Conservation (phyloP, 2,113 vertebrate genomes). For the Dinomys branickii region DNA sequence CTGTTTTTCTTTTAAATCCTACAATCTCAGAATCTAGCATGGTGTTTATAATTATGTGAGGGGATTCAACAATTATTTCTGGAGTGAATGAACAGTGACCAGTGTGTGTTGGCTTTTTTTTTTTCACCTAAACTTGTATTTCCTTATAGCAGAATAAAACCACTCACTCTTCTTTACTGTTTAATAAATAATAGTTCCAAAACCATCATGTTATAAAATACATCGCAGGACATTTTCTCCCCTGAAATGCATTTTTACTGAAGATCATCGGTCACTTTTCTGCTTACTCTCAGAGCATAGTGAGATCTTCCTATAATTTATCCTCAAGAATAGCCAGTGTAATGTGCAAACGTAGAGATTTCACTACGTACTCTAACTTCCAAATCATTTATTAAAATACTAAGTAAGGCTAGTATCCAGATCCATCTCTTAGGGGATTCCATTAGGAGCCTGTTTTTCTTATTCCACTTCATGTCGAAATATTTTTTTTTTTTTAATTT, state of each 20-base stretch:
- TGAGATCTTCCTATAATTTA: constrained; percentile 71
- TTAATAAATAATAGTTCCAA: constrained; percentile 42
- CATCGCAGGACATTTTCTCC: constrained; percentile 32
- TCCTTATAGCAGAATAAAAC: constrained; percentile 14
- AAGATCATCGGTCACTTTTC: constrained; percentile 72
- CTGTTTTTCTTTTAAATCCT: not conserved
- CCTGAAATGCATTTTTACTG: constrained; percentile 72
- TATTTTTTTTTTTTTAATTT: too few species aligned
- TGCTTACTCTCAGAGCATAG: constrained; percentile 63
- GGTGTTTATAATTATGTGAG: not conserved
- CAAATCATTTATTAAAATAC: constrained; percentile 64
- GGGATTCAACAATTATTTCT: not conserved
- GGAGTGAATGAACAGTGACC: constrained; percentile 20
- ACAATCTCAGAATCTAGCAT: not conserved
- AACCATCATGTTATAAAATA: constrained; percentile 62
- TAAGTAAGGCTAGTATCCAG: not conserved
- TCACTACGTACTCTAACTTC: constrained; percentile 50
- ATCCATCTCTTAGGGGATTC: not conserved
- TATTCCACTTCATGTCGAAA: not conserved
- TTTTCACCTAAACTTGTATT: not conserved
- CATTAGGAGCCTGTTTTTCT: constrained; percentile 22
- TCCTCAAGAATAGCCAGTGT: constrained; percentile 27
- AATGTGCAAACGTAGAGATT: constrained; percentile 50
- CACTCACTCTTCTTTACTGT: constrained; percentile 17
- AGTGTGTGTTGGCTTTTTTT: not conserved